These are phyloP conservation scores for Watsonalla binaria DNA, from an alignment of 2,888 invertebrate genomes.

Conservation along the genomic window DNA sequence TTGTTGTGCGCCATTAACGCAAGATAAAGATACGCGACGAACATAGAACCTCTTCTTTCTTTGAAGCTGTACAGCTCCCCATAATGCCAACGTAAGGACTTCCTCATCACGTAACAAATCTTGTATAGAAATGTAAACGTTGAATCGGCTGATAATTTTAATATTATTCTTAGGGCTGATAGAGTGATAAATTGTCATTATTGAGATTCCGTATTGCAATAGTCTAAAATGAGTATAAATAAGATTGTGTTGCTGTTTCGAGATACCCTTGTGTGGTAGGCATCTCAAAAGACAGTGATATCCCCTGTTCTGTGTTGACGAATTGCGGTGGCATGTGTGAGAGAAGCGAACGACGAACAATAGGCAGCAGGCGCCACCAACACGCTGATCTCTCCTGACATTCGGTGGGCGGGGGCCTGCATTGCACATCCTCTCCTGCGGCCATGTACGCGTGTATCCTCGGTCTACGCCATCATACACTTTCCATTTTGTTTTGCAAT, in stretches of 20 bases:
- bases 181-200: no score
- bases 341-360: slow-evolving; percentile 39
- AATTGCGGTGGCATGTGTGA: slow-evolving; percentile 11
- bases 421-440: slow-evolving; percentile 69
- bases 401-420: slow-evolving; percentile 50
- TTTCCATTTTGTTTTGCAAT: slow-evolving; percentile 72
- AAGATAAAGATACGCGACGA: no score
- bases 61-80: no score
- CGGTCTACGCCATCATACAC: slow-evolving; percentile 52
- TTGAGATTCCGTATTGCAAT: no score
- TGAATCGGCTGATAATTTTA: no score
- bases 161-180: no score
- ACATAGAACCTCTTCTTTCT: no score
- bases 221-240: no score
- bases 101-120: no score
- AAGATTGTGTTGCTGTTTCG: neutral
- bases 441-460: slow-evolving; percentile 50
- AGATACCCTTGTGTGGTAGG: neutral
- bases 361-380: slow-evolving; percentile 57
- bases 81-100: no score
- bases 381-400: slow-evolving; percentile 50
- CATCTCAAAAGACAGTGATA: neutral
- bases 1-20: no score
- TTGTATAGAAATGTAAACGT: no score
- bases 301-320: neutral